Base-by-base conservation (phyloP, 2,797 vertebrate genomes). In the Aldrovandia affinis region DNA sequence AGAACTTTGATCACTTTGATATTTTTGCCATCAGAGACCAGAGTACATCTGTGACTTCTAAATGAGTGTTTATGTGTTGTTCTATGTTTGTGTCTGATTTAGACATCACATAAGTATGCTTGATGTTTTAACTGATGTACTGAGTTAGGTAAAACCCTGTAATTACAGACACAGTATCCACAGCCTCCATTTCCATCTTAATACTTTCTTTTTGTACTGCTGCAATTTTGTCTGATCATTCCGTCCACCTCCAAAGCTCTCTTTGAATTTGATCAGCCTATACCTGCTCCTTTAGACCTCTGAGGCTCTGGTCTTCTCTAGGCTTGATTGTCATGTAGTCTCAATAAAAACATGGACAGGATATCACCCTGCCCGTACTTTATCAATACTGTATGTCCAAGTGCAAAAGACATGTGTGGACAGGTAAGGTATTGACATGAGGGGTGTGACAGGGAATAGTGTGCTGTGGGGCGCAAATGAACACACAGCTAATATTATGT, bases 201-300 rank as follows among this genome's bases (percentile, higher is more conserved):
- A 12, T 3, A 70, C 83, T 85, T 30, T 0, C 78, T 88, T 91
- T 70, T 91, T 86, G 85, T 89, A 91, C 89, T 70, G 10, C 83
- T 82, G 83, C 86, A 80, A 86, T 87, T 89, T 84, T 88, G 85
- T 81, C 55, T 78, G 82, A 85, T 36, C 79, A 28, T 85, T 54
- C 28, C n/a, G 28, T 28, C 63, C 28, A 68, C 30, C 36, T 68
- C 63, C 59, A 9, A 33, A n/a, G n/a, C n/a, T n/a, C n/a, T n/a
- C n/a, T n/a, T n/a, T n/a, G n/a, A n/a, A n/a, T n/a, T n/a, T n/a
- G n/a, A n/a, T n/a, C n/a, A n/a, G n/a, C n/a, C n/a, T n/a, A n/a
- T 28, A 18, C 36, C 14, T 70, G 14, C 61, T 12, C 61, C 61
- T 63, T 28, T 25, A 63, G 22, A 28, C 61, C 30, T 6, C 57